phyloP scores from a whole-genome alignment of 1,140 invertebrate genomes.

The Brachionus plicatilis region DNA sequence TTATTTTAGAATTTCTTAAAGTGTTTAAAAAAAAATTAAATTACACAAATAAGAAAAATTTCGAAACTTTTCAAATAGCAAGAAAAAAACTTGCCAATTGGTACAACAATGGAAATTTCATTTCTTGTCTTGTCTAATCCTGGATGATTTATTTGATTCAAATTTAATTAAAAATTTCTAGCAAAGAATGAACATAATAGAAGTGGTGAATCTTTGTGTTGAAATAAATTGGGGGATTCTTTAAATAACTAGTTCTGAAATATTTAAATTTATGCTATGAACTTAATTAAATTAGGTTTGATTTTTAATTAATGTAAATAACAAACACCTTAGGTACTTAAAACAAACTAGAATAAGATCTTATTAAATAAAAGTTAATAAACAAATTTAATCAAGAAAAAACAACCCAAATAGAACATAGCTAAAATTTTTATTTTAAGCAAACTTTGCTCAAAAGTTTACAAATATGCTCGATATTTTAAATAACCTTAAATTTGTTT shows the following conservation, averaged over 20 bases:
- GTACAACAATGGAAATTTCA: too few species aligned
- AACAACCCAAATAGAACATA: not conserved
- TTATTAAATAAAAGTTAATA: not conserved
- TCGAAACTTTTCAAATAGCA: too few species aligned
- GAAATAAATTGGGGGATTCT: not conserved
- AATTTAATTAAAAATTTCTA: too few species aligned
- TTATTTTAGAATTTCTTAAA: too few species aligned
- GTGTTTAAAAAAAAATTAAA: too few species aligned
- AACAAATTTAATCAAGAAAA: not conserved
- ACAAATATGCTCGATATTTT: not conserved
- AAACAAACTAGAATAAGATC: not conserved
- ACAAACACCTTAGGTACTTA: not conserved
- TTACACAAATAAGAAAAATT: too few species aligned
- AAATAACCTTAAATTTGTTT: not conserved
- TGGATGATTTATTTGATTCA: too few species aligned
- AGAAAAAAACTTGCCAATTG: too few species aligned
- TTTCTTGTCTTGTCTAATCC: too few species aligned
- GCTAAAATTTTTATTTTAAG: not conserved
- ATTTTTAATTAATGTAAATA: not conserved
- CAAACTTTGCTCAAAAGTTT: not conserved
- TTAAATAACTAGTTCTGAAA: not conserved
- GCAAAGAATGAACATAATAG: too few species aligned
- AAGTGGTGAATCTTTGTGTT: too few species aligned
- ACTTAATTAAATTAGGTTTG: not conserved
- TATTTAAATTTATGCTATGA: not conserved